Evolutionary conservation across 2,113 vertebrate species (phyloP), one percentile per base, ranked within the genome.

Genomic region (Urocynchramus pylzowi): DNA sequence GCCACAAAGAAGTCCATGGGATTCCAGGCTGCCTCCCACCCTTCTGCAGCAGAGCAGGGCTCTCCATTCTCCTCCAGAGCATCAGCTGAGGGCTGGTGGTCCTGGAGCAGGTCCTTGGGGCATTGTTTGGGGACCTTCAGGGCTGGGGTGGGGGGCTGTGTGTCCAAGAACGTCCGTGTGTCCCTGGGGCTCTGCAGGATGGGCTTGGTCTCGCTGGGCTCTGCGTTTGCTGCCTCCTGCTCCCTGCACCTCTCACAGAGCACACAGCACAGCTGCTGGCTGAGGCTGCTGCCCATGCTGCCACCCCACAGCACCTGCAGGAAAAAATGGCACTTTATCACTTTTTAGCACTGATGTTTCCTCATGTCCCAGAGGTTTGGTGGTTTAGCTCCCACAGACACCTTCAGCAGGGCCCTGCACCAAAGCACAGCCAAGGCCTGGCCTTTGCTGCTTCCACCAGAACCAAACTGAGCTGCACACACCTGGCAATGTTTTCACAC

Each of bases 151-250:
- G 65, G 19, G 17, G 33, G 39, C 15, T 56, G 83, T 0, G 1
- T 13, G 7, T 59, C 53, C 1, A 0, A 0, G 2, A 12, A 12
- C 0, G 4, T 3, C 0, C 3, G 10, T 0, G 30, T 3, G 24
- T 31, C 49, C 35, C 24, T 5, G 0, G 27, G 65, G 42, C 20
- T 12, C 81, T 76, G 82, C 75, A 87, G 30, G 13, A 94, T 82
- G 0, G 96, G 93, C 22, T 89, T 75, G 19, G 70, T 94, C 77
- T 97, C 95, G 5, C 81, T 39, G 23, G 6, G 59, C 15, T 95
- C 91, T 7, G 54, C 30, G 0, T 30, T 9, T 13, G 15, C 68
- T 35, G 63, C 81, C 13, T 69, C 44, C 2, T 2, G 28, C 13
- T 56, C 31, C 59, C 31, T n/a, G 18, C 89, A 87, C 1, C 21